A percentile compares a stretch with the other conserved stretches of the same genome.
Evolutionary conservation across 2,113 vertebrate genomes (phyloP).

Genomic region (Cervus canadensis): DNA sequence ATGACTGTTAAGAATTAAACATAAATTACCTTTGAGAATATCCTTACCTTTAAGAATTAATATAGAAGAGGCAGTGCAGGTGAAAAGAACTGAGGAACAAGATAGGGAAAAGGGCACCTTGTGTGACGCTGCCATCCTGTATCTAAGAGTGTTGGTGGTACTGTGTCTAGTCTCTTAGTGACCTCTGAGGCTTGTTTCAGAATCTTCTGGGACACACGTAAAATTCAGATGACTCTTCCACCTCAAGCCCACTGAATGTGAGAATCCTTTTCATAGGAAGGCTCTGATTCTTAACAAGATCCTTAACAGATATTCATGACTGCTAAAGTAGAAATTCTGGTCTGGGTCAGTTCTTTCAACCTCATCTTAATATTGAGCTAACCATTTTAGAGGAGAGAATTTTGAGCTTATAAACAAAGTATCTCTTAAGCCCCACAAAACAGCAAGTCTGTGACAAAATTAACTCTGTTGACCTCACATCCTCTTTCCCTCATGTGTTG

Average conservation of each 20-base stretch:
- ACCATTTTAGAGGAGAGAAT: neutral
- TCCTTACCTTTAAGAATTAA: neutral
- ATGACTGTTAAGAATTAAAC: neutral
- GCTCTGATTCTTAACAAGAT: neutral
- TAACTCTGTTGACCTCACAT: neutral
- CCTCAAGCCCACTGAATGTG: neutral
- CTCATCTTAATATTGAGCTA: neutral
- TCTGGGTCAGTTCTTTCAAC: neutral
- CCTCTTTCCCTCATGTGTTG: neutral
- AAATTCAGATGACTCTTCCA: neutral
- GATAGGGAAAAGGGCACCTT: neutral
- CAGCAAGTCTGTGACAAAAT: neutral
- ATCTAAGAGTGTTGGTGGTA: neutral
- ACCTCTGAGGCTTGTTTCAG: neutral
- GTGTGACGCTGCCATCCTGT: neutral
- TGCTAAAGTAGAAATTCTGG: neutral
- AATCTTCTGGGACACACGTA: neutral
- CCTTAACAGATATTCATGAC: neutral
- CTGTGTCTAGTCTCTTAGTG: neutral
- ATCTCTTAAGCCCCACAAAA: neutral
- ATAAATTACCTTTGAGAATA: neutral
- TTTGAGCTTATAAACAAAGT: neutral
- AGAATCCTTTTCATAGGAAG: neutral
- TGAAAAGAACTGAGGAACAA: neutral
- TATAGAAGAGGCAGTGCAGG: neutral